phyloP scores from a whole-genome alignment of 2,888 invertebrate genomes.

The Baccha elongata region DNA sequence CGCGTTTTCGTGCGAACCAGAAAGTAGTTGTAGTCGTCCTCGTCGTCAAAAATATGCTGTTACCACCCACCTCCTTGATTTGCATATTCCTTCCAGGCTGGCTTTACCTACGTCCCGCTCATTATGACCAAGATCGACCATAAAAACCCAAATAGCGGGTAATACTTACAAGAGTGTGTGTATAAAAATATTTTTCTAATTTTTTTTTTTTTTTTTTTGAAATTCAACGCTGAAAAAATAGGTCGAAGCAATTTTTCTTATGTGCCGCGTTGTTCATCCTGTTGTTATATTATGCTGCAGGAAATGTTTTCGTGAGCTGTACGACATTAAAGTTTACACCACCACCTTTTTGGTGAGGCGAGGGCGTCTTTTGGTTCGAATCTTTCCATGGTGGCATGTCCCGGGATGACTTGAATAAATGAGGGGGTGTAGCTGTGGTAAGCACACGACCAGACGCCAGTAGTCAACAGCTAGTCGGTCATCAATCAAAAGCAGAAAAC shows the following conservation, averaged over 20 bases:
- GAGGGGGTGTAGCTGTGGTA: slow-evolving; percentile 51
- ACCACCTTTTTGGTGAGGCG: slow-evolving; percentile 12
- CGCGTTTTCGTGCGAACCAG: background rate
- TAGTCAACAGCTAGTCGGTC: slow-evolving; percentile 72
- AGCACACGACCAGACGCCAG: slow-evolving; percentile 67
- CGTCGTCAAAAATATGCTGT: background rate
- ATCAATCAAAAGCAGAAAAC: slow-evolving; percentile 66
- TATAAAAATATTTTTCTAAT: slow-evolving; percentile 11
- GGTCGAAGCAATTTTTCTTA: slow-evolving; percentile 62
- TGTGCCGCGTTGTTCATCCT: slow-evolving; percentile 26
- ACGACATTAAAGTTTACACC: slow-evolving; percentile 43
- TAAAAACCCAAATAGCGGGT: slow-evolving; percentile 61
- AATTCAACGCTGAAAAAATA: slow-evolving; percentile 45
- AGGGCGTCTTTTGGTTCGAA: background rate
- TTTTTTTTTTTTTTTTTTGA: slow-evolving; percentile 11
- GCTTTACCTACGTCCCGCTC: slow-evolving; percentile 23
- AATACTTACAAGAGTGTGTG: slow-evolving; percentile 25
- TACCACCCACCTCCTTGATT: slow-evolving; percentile 15
- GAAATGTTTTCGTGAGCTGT: slow-evolving; percentile 59
- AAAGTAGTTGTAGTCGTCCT: background rate
- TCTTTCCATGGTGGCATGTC: slow-evolving; percentile 10
- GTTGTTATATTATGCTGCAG: slow-evolving; percentile 43
- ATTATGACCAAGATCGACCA: slow-evolving; percentile 47
- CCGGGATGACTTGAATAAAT: slow-evolving; percentile 55
- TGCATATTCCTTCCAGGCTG: slow-evolving; percentile 39